Percentiles rank a stretch among this genome's conserved stretches.
Evolutionary conservation across 53 echinoderm and acorn worm genomes (phyloP).

Genomic region (Patiria pectinifera): DNA sequence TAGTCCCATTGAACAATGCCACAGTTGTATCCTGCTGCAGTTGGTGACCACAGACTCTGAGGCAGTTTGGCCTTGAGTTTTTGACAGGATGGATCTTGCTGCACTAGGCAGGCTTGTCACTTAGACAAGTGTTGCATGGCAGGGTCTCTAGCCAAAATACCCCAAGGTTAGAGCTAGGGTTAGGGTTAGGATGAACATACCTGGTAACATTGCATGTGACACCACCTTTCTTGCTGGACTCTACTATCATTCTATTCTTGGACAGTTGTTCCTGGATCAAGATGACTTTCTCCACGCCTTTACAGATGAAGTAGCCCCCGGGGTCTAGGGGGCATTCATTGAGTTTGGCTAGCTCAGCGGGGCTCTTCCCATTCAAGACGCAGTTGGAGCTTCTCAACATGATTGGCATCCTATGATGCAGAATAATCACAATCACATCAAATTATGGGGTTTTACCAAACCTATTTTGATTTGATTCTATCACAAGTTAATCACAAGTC

Average conservation of each 20-base stretch:
- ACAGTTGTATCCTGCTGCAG: no score
- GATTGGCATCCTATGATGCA: constrained; percentile 87
- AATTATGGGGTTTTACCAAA: no score
- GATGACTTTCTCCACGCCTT: constrained; percentile 97
- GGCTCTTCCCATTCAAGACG: constrained; percentile 87
- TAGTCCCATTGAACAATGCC: no score
- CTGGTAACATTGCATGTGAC: constrained; percentile 97
- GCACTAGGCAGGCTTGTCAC: no score
- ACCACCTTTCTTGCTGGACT: constrained; percentile 82
- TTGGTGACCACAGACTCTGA: no score
- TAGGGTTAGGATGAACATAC: constrained; percentile 38
- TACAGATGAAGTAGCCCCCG: constrained; percentile 93
- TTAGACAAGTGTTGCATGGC: no score
- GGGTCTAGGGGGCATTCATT: constrained; percentile 98
- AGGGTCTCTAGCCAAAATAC: no score
- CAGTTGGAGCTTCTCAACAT: constrained; percentile 99
- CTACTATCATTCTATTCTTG: constrained; percentile 99
- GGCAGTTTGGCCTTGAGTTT: no score
- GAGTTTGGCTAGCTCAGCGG: constrained; percentile 92
- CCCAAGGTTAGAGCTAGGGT: background rate
- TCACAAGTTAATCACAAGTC: no score
- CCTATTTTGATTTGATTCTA: no score
- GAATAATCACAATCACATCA: background rate
- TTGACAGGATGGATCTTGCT: no score
- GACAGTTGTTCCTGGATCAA: constrained; percentile 98